Conservation (phyloP, 2,113 vertebrate species). For the Oryzias curvinotus region DNA sequence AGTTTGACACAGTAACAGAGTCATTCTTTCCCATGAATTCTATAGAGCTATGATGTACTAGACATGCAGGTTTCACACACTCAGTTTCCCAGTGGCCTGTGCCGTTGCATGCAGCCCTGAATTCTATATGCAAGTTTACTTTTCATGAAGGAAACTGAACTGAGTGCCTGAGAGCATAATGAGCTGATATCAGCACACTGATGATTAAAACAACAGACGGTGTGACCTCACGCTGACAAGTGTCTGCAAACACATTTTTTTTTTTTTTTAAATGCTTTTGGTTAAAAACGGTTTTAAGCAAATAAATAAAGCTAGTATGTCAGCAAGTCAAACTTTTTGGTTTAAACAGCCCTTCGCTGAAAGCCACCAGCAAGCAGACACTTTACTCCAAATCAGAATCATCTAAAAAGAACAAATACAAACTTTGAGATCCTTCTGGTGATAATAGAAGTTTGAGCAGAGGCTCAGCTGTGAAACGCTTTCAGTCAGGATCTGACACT, state of each 20-base stretch:
- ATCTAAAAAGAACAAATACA: slow-evolving; percentile 1
- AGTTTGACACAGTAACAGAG: too few species aligned
- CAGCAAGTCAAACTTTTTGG: slow-evolving; percentile 29
- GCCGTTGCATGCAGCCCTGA: too few species aligned
- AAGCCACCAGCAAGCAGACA: slow-evolving; percentile 17
- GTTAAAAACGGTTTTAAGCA: not conserved
- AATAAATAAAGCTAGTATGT: slow-evolving; percentile 3
- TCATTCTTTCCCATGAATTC: too few species aligned
- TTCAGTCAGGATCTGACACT: too few species aligned
- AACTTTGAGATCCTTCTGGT: slow-evolving; percentile 8
- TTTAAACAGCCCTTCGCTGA: slow-evolving; percentile 45
- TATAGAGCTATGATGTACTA: too few species aligned
- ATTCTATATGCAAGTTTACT: slow-evolving; percentile 6
- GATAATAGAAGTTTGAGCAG: too few species aligned
- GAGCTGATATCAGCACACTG: not conserved
- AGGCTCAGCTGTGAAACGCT: too few species aligned
- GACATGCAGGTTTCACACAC: too few species aligned
- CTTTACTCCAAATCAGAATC: not conserved
- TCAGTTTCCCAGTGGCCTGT: too few species aligned
- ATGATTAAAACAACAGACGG: slow-evolving; percentile 26
- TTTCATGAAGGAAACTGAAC: slow-evolving; percentile 11
- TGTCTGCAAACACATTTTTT: slow-evolving; percentile 4
- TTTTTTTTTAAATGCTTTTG: not conserved
- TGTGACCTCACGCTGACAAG: slow-evolving; percentile 34
- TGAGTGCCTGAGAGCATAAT: not conserved